phyloP scores from a whole-genome alignment of 1,140 invertebrate genomes.

The Philotrypesis tridentata region DNA sequence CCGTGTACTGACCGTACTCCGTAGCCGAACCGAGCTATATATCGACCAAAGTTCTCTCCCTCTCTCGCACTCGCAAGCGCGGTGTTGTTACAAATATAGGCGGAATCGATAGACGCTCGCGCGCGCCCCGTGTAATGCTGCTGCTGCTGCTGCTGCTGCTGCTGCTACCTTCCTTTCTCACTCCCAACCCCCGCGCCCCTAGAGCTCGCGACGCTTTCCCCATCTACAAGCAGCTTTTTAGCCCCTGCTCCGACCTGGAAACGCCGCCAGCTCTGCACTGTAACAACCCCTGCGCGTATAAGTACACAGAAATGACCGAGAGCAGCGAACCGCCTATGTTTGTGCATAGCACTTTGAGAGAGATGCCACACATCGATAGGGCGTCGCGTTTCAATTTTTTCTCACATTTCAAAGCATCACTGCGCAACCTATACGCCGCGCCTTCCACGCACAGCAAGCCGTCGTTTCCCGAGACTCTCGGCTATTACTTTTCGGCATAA shows the following conservation, averaged over 20 bases:
- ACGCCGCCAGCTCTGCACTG: background rate
- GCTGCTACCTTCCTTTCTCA: background rate
- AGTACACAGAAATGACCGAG: too few species aligned
- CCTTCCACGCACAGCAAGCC: too few species aligned
- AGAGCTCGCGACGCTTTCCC: background rate
- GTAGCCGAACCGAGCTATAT: background rate
- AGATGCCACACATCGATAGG: background rate
- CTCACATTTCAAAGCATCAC: background rate
- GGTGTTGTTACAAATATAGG: slow-evolving; percentile 37
- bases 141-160: too few species aligned
- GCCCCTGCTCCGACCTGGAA: background rate
- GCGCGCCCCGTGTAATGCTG: slow-evolving; percentile 21
- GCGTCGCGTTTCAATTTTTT: background rate
- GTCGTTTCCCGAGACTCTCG: slow-evolving; percentile 1
- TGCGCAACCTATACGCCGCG: background rate
- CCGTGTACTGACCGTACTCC: too few species aligned
- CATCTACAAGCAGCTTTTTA: slow-evolving; percentile 15
- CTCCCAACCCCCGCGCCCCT: background rate
- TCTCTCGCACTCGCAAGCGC: background rate
- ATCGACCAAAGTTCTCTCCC: slow-evolving; percentile 16
- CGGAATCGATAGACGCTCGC: slow-evolving; percentile 28
- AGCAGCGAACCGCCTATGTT: too few species aligned
- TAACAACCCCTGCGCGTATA: too few species aligned
- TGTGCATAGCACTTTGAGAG: too few species aligned
- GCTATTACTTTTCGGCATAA: too few species aligned